Conservation (phyloP, 2,797 vertebrate genomes). For the Percopsis omiscomaycus region DNA sequence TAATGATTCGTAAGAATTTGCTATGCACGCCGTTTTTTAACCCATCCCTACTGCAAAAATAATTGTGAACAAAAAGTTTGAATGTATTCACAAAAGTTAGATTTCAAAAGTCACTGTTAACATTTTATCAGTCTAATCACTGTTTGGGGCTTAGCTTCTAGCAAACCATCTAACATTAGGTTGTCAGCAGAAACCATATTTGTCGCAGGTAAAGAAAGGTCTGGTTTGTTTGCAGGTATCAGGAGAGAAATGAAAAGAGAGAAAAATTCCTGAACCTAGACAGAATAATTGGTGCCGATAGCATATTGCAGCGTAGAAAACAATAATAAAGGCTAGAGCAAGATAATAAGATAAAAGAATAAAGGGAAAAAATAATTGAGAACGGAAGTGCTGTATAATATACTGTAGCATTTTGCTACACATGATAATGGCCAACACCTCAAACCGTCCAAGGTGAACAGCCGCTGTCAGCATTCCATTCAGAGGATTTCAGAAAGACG, state of each 20-base stretch:
- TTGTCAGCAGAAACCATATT: slow-evolving; percentile 27
- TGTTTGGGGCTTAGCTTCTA: slow-evolving; percentile 33
- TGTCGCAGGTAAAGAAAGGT: slow-evolving; percentile 40
- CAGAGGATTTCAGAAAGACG: slow-evolving; percentile 8
- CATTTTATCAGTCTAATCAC: slow-evolving; percentile 46
- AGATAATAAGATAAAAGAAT: background rate
- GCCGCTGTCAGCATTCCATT: slow-evolving; percentile 9
- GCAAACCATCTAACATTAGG: background rate
- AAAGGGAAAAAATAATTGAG: background rate
- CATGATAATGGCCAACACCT: background rate
- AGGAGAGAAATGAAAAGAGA: slow-evolving; percentile 18
- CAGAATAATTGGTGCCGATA: too few species aligned
- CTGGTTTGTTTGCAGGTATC: slow-evolving; percentile 23
- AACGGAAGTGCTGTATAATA: background rate
- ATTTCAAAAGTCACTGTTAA: slow-evolving; percentile 28
- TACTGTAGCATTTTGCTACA: background rate
- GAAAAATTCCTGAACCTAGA: too few species aligned
- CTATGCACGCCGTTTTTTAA: too few species aligned
- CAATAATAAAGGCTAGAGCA: too few species aligned
- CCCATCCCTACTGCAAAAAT: slow-evolving; percentile 24
- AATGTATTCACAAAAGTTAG: slow-evolving; percentile 38
- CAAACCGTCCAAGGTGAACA: background rate
- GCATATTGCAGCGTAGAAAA: background rate
- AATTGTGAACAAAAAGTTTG: slow-evolving; percentile 24
- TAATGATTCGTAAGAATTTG: too few species aligned